A percentile compares a stretch with the other conserved stretches of the same genome.
phyloP scores from a whole-genome alignment of 2,113 vertebrate genomes.

The Prunella himalayana region DNA sequence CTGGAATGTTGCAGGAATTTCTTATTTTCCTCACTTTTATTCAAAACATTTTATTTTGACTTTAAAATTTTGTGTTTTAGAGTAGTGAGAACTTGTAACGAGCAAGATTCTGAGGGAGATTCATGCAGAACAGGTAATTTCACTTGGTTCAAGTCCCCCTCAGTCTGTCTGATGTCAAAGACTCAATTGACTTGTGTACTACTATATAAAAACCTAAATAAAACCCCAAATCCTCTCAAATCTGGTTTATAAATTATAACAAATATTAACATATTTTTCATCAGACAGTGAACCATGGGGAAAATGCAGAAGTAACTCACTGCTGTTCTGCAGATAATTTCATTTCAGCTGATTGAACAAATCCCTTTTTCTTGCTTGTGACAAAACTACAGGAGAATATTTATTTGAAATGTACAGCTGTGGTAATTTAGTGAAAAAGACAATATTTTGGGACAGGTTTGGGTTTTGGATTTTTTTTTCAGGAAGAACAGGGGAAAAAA shows the following conservation, averaged over 20 bases:
- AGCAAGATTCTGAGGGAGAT: neutral
- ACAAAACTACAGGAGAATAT: neutral
- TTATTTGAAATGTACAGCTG: neutral
- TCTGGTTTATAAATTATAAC: neutral
- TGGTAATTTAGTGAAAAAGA: neutral
- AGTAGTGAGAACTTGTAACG: neutral
- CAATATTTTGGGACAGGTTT: neutral
- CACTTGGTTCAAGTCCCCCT: neutral
- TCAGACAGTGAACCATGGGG: neutral
- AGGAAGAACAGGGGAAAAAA: neutral
- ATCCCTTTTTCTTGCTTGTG: neutral
- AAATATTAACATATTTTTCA: neutral
- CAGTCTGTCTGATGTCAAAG: neutral
- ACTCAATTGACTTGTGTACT: neutral
- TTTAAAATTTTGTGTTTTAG: neutral
- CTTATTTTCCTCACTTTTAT: neutral
- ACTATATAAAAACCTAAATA: neutral
- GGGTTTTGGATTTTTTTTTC: neutral
- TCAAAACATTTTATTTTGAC: neutral
- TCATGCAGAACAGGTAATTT: neutral
- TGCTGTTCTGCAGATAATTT: neutral
- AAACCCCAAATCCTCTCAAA: neutral
- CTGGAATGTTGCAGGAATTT: neutral
- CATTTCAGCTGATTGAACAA: conserved; percentile 25
- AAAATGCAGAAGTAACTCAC: neutral